Evolutionary conservation across 2,888 invertebrate genomes (phyloP), one percentile per base, ranked within the genome.

Genomic region (Andrena camellia): DNA sequence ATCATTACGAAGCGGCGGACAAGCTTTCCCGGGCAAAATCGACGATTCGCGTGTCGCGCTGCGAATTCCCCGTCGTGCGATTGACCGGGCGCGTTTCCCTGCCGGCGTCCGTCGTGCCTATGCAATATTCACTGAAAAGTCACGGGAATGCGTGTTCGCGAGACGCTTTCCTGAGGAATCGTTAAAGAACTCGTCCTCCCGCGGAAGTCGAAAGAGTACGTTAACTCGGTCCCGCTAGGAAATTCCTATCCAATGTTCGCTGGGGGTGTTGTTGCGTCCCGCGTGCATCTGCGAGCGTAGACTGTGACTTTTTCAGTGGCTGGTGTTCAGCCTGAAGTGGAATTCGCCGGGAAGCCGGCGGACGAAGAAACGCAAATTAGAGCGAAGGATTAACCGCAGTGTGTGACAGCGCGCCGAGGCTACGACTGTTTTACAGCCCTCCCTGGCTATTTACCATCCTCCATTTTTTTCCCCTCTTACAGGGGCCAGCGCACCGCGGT

Each of bases 361-460:
- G 57, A 35, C 7, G 77, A 75, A 79, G 78, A 67, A 82, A 64
- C 59, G 71, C 33, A 78, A 80, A 86, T 75, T 69, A 76, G 50
- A 67, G n/a, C 42, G 67, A 52, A 68, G 76, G 70, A 85, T 88
- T 84, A 85, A 86, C 78, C 83, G 70, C 77, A 63, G 57, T 26
- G 60, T 77, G 81, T 78, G 83, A 67, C 72, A 33, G 67, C 20
- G 79, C 79, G 66, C 78, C 78, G 68, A 70, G 76, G 68, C 81
- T 83, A 84, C 72, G 79, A 85, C 78, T 84, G 54, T 63, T 84
- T 80, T 62, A 67, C 76, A 70, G 59, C 66, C 50, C 74, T 54
- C 63, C n/a, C n/a, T 50, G 33, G 76, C 72, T 82, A 85, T 81
- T 90, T 86, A 82, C 78, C 57, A 62, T 79, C 62, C 35, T 66